These are phyloP conservation scores for Crotalus viridis DNA, from an alignment of 2,113 vertebrate species.

Conservation along the genomic window DNA sequence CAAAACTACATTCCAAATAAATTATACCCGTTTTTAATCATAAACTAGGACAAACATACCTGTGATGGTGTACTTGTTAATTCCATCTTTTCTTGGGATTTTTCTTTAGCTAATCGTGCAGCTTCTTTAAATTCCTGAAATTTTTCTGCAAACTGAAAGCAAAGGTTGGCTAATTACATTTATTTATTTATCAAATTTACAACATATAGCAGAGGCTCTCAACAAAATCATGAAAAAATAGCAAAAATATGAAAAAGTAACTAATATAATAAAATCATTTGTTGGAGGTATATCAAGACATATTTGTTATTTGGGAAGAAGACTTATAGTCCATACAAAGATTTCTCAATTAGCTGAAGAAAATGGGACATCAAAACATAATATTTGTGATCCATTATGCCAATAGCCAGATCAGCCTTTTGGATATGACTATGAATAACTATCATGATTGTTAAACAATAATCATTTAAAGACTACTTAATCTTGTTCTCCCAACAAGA, in stretches of 20 bases:
- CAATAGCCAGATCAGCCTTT: not conserved
- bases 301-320: not conserved
- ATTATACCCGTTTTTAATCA: not conserved
- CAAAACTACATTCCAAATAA: not conserved
- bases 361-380: not conserved
- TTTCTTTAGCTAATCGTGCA: constrained; percentile 93
- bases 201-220: not conserved
- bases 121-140: constrained; percentile 99
- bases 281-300: not conserved
- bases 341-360: not conserved
- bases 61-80: constrained; percentile 96
- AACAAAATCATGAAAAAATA: not conserved
- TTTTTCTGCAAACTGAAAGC: constrained; percentile 94
- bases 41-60: constrained; percentile 70
- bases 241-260: not conserved
- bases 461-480: not conserved
- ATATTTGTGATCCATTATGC: not conserved
- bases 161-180: not conserved
- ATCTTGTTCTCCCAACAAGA: not conserved
- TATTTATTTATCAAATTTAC: not conserved
- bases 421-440: not conserved
- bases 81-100: constrained; percentile 97
- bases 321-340: not conserved
- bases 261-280: not conserved
- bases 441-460: not conserved